Percentiles rank a stretch among this genome's conserved stretches.
These are phyloP conservation scores for Leucoraja erinaceus DNA, from an alignment of 2,113 vertebrate species.

Conservation along the genomic window DNA sequence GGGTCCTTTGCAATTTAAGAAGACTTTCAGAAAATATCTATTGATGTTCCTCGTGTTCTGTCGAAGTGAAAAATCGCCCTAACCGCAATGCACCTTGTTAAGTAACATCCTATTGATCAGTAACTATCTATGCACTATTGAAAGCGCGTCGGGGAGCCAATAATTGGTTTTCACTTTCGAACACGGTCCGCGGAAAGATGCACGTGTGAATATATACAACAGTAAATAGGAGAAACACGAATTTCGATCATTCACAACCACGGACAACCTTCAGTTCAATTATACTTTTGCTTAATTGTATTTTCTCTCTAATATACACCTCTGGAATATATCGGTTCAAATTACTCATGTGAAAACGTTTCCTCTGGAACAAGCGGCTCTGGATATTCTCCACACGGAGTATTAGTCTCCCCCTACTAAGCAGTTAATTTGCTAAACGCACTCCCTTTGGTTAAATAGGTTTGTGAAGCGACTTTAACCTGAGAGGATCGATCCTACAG, in stretches of 20 bases:
- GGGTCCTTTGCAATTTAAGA: no score
- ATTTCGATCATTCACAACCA: neutral
- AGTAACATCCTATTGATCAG: no score
- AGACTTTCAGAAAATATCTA: neutral
- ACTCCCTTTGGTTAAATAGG: no score
- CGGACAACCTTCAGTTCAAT: neutral
- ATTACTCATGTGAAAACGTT: neutral
- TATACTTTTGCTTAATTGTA: neutral
- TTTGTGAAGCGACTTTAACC: neutral
- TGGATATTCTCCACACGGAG: neutral
- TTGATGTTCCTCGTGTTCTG: neutral
- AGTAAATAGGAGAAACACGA: neutral
- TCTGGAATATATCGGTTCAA: neutral
- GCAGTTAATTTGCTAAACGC: no score
- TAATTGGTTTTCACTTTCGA: neutral
- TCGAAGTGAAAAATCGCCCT: neutral
- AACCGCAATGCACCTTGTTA: no score
- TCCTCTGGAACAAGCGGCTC: neutral
- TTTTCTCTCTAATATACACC: neutral
- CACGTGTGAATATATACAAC: neutral
- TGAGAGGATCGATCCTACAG: neutral
- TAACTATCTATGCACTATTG: neutral
- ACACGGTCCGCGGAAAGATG: neutral
- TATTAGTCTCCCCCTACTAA: no score
- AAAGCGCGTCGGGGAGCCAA: neutral